A percentile compares a stretch with the other conserved stretches of the same genome.
phyloP scores from a whole-genome alignment of 2,797 vertebrate genomes.

The Denticeps clupeoides region DNA sequence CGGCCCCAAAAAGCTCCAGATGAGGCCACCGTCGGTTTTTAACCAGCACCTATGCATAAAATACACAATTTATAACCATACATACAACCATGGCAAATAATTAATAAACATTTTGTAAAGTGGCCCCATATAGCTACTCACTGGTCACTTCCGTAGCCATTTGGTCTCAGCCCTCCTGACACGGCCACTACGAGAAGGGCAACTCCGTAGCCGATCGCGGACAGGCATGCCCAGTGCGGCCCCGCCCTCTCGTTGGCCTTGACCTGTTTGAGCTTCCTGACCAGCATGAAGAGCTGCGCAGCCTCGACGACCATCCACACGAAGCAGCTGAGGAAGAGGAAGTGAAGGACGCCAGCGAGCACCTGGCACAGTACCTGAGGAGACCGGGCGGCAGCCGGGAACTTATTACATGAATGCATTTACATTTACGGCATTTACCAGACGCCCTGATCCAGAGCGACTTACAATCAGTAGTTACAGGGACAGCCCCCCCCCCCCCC shows the following conservation, averaged over 20 bases:
- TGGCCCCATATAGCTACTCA: background rate
- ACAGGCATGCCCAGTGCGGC: constrained; percentile 46
- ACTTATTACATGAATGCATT: too few species aligned
- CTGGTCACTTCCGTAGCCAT: constrained; percentile 46
- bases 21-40: constrained; percentile 28
- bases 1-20: constrained; percentile 50
- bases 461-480: too few species aligned
- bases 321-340: constrained; percentile 7
- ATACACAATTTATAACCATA: too few species aligned
- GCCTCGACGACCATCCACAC: constrained; percentile 69
- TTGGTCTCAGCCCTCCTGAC: constrained; percentile 43
- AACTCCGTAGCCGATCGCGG: constrained; percentile 52
- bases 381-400: too few species aligned
- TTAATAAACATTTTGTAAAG: background rate
- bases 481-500: too few species aligned
- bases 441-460: too few species aligned
- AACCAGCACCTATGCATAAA: constrained; percentile 32
- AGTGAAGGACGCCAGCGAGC: constrained; percentile 6
- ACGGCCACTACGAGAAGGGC: constrained; percentile 52
- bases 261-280: constrained; percentile 35
- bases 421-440: too few species aligned
- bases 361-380: background rate
- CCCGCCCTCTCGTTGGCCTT: constrained; percentile 50
- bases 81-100: constrained; percentile 27
- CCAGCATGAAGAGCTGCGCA: constrained; percentile 52